Conservation (phyloP, 2,888 invertebrate genomes). For the Drosophila greeni region DNA sequence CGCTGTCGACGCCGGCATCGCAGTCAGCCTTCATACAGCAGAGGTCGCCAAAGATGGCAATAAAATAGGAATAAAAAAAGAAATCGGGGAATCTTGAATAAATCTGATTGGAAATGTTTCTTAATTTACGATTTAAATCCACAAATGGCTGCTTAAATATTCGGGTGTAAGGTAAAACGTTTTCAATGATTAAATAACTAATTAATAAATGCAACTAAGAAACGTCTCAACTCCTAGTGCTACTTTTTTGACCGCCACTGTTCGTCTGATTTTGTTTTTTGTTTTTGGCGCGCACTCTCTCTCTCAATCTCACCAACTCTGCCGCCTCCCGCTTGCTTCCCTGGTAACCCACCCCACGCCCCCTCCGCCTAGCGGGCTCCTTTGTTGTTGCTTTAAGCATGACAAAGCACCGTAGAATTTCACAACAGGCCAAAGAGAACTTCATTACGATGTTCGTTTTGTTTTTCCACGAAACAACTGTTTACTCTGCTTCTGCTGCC, state of each 20-base stretch:
- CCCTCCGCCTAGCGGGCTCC: not conserved
- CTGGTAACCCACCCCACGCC: constrained; percentile 7
- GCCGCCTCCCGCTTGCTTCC: constrained; percentile 16
- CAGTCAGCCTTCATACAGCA: constrained; percentile 31
- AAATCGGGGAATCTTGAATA: not conserved
- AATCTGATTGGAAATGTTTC: not conserved
- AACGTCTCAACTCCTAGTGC: not conserved
- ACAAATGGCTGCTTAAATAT: too few species aligned
- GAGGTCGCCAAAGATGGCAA: constrained; percentile 1
- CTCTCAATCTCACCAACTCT: constrained; percentile 31
- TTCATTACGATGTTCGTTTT: constrained; percentile 72
- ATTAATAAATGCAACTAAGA: not conserved
- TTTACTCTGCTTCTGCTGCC: constrained; percentile 61
- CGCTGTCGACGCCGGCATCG: constrained; percentile 38
- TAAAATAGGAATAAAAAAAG: not conserved
- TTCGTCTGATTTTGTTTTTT: constrained; percentile 29
- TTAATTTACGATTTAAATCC: not conserved
- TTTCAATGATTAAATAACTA: too few species aligned
- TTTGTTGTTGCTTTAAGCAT: constrained; percentile 62
- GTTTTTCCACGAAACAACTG: constrained; percentile 74
- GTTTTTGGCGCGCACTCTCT: constrained; percentile 46
- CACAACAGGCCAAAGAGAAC: constrained; percentile 69
- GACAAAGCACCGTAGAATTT: constrained; percentile 73
- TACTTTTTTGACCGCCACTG: not conserved
- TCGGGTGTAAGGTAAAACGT: too few species aligned